These are phyloP conservation scores for Plagodis dolabraria DNA, from an alignment of 2,888 invertebrate species.

Conservation along the genomic window DNA sequence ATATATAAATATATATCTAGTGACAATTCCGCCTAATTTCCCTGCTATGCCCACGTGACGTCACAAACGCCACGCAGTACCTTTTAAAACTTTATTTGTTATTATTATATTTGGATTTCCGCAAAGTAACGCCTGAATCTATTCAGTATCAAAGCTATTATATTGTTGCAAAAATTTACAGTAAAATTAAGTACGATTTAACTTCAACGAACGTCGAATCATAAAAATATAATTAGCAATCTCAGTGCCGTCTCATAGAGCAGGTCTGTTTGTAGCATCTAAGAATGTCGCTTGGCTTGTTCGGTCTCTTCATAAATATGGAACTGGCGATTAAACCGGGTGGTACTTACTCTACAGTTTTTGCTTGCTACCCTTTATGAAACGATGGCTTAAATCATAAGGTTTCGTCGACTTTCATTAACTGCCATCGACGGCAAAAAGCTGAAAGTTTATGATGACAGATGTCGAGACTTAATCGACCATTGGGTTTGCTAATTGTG, in stretches of 20 bases:
- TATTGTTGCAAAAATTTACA: too few relatives aligned
- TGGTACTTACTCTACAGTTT: conserved; percentile 55
- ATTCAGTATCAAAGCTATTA: too few relatives aligned
- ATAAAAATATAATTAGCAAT: conserved; percentile 47
- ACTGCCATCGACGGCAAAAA: conserved; percentile 25
- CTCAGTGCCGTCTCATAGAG: conserved; percentile 46
- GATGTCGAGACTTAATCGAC: neutral
- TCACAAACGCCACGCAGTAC: too few relatives aligned
- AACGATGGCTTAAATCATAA: conserved; percentile 50
- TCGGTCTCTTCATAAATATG: conserved; percentile 75
- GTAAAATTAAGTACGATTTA: too few relatives aligned
- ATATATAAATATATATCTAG: too few relatives aligned
- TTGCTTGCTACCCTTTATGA: conserved; percentile 51
- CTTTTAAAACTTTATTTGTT: too few relatives aligned
- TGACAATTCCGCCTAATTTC: too few relatives aligned
- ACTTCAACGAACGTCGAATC: conserved; percentile 6
- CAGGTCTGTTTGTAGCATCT: conserved; percentile 45
- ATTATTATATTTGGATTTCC: too few relatives aligned
- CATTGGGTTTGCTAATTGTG: conserved; percentile 21
- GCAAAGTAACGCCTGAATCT: too few relatives aligned
- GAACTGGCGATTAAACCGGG: conserved; percentile 70
- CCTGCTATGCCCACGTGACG: too few relatives aligned
- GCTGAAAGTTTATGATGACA: conserved; percentile 20
- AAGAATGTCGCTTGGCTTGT: conserved; percentile 74
- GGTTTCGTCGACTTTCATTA: conserved; percentile 38